These are phyloP conservation scores for Chiridota heheva DNA, from an alignment of 35 echinoderm and acorn worm genomes.

Conservation along the genomic window DNA sequence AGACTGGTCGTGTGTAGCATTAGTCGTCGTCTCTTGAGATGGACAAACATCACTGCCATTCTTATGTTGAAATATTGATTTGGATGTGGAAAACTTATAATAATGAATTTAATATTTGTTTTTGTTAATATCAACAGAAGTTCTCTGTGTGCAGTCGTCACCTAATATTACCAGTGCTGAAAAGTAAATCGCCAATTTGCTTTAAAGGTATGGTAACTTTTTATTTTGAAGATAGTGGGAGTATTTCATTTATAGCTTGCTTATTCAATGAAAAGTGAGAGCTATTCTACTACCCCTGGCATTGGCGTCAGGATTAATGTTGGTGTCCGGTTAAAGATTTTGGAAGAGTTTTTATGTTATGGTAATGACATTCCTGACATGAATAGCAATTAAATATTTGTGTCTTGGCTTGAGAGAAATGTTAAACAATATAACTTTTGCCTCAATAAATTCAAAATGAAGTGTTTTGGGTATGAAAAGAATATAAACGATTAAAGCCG, in stretches of 20 bases:
- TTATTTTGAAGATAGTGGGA: not conserved
- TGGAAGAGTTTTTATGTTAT: not conserved
- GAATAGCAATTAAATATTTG: no score
- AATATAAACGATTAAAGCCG: no score
- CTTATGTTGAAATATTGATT: no score
- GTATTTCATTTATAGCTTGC: not conserved
- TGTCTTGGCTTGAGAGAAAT: not conserved
- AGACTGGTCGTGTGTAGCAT: no score
- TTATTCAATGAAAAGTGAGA: not conserved
- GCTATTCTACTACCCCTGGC: no score
- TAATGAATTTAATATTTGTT: conserved; percentile 46
- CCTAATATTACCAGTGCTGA: conserved; percentile 68
- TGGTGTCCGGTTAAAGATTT: no score
- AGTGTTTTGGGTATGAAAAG: no score
- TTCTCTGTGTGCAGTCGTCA: conserved; percentile 83
- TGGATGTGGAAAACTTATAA: not conserved
- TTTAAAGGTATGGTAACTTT: conserved; percentile 60
- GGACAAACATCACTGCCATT: no score
- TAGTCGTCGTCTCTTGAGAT: no score
- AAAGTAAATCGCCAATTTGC: conserved; percentile 64
- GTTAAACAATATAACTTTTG: not conserved
- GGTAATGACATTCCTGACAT: no score
- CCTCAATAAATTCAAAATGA: no score
- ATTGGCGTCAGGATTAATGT: no score
- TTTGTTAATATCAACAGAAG: conserved; percentile 27